Conservation (phyloP, 2,113 vertebrate species). For the Charina bottae region DNA sequence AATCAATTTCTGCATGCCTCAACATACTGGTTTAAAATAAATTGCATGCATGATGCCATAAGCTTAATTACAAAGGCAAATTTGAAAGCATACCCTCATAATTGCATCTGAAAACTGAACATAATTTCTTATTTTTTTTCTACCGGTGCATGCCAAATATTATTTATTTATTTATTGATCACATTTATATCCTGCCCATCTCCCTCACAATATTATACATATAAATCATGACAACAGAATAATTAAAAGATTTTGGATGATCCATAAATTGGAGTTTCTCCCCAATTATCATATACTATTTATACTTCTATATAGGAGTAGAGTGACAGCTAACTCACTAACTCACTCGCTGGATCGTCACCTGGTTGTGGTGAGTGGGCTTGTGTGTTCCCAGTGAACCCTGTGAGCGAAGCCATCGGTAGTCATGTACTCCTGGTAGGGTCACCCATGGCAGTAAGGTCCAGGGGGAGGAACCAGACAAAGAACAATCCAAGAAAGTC, state of each 20-base stretch:
- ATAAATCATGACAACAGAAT: not conserved
- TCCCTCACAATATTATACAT: not conserved
- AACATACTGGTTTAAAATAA: not conserved
- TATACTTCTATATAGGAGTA: not conserved
- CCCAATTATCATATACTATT: not conserved
- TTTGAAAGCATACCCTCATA: not conserved
- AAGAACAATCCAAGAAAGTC: too few relatives aligned
- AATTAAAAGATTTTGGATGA: not conserved
- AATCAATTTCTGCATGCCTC: not conserved
- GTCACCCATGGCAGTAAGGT: too few relatives aligned
- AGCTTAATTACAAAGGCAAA: not conserved
- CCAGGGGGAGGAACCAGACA: too few relatives aligned
- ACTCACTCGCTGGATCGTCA: too few relatives aligned
- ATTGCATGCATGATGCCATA: not conserved
- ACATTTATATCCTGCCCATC: too few relatives aligned
- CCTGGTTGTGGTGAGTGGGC: too few relatives aligned
- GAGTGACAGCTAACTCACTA: too few relatives aligned
- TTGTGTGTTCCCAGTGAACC: too few relatives aligned
- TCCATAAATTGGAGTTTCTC: not conserved
- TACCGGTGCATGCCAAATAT: not conserved
- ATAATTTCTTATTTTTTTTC: not conserved
- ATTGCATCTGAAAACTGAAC: not conserved
- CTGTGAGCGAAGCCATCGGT: too few relatives aligned
- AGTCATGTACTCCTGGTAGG: too few relatives aligned
- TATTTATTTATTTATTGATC: conserved; percentile 6